Percentiles rank a stretch among this genome's conserved stretches.
Conservation (phyloP, 2,888 invertebrate species). For the Heliconius ethilla region DNA sequence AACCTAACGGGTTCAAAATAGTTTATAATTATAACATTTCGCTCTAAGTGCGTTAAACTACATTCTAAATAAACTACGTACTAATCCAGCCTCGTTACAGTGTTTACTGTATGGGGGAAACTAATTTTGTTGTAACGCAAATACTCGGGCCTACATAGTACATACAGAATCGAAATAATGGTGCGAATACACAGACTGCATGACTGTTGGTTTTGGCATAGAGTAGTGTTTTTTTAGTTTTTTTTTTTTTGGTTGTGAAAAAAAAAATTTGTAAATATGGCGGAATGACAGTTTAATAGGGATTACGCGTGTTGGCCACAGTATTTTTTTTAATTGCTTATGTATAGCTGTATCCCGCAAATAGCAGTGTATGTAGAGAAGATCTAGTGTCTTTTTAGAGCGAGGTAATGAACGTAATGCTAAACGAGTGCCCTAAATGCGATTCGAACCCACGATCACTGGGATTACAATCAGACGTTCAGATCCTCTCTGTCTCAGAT, state of each 20-base stretch:
- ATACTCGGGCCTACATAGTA: constrained; percentile 45
- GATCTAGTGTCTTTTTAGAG: too few relatives aligned
- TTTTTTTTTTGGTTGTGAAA: background rate
- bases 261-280: background rate
- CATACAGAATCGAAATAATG: constrained; percentile 43
- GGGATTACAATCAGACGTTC: too few relatives aligned
- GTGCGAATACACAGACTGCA: constrained; percentile 46
- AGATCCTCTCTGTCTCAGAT: too few relatives aligned
- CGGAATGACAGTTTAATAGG: background rate
- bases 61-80: constrained; percentile 18
- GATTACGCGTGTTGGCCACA: background rate
- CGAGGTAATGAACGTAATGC: too few relatives aligned
- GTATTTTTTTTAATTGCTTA: too few relatives aligned
- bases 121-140: constrained; percentile 43
- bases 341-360: too few relatives aligned
- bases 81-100: constrained; percentile 22
- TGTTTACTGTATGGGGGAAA: constrained; percentile 35
- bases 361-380: too few relatives aligned
- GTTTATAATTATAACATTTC: constrained; percentile 26
- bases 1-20: constrained; percentile 2
- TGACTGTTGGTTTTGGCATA: constrained; percentile 49
- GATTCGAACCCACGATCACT: too few relatives aligned
- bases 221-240: constrained; percentile 34
- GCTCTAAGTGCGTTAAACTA: constrained; percentile 29
- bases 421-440: too few relatives aligned